phyloP scores from a whole-genome alignment of 2,888 invertebrate genomes.

The Amiota mariae region DNA sequence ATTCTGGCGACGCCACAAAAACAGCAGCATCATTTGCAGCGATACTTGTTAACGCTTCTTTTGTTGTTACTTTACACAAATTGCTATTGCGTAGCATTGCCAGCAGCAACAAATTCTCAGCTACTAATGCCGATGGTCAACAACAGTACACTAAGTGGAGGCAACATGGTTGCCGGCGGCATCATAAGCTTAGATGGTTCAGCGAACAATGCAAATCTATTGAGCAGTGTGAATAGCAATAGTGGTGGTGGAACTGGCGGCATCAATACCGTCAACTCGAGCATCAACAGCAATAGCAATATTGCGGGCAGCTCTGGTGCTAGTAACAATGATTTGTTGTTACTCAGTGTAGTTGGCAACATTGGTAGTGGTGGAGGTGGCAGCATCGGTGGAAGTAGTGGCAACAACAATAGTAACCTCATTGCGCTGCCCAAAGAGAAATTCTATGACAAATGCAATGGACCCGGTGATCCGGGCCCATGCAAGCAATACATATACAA shows the following conservation, averaged over 20 bases:
- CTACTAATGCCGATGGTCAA: constrained; percentile 39
- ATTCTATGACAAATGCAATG: constrained; percentile 71
- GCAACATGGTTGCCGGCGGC: constrained; percentile 44
- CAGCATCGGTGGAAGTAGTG: constrained; percentile 35
- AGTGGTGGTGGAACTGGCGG: constrained; percentile 40
- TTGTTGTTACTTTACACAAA: constrained; percentile 24
- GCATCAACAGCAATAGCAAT: constrained; percentile 35
- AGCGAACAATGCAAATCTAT: constrained; percentile 44
- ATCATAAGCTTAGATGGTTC: constrained; percentile 48
- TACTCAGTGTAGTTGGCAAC: constrained; percentile 36
- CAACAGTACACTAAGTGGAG: constrained; percentile 30
- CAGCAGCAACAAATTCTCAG: constrained; percentile 49
- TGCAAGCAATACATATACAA: constrained; percentile 80
- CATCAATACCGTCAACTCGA: constrained; percentile 1
- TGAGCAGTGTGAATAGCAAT: constrained; percentile 31
- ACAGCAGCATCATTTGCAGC: not conserved
- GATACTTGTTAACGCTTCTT: not conserved
- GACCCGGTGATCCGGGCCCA: constrained; percentile 75
- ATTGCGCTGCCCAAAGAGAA: constrained; percentile 66
- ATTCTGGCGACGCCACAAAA: not conserved
- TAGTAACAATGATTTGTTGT: constrained; percentile 28
- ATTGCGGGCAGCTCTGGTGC: constrained; percentile 39
- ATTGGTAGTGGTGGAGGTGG: constrained; percentile 37
- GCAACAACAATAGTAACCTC: constrained; percentile 49
- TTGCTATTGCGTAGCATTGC: constrained; percentile 33